Conservation (phyloP, 1,140 invertebrate species). For the Drosophila gunungcola region DNA sequence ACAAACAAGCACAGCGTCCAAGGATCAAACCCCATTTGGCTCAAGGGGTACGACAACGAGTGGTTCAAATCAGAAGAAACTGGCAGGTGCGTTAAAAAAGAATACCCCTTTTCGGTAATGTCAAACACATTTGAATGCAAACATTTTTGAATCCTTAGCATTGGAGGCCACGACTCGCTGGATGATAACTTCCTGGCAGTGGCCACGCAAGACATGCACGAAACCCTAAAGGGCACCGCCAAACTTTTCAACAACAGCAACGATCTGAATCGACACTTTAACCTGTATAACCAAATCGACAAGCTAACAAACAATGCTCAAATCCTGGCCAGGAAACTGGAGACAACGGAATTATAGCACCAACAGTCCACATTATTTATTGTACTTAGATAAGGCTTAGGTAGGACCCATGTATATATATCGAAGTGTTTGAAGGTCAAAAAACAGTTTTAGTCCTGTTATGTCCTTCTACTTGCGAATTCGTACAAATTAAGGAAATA, state of each 20-base stretch:
- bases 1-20: constrained; percentile 97
- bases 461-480: neutral
- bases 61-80: constrained; percentile 96
- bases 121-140: neutral
- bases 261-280: constrained; percentile 88
- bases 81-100: constrained; percentile 86
- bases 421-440: constrained; percentile 3
- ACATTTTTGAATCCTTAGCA: constrained; percentile 23
- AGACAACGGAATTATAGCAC: constrained; percentile 90
- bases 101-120: neutral
- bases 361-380: constrained; percentile 56
- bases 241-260: constrained; percentile 85
- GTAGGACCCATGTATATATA: constrained; percentile 52
- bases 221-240: constrained; percentile 79
- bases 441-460: neutral
- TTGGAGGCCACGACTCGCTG: constrained; percentile 92
- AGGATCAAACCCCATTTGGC: constrained; percentile 97
- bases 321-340: constrained; percentile 90
- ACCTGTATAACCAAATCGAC: constrained; percentile 88
- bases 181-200: constrained; percentile 90
- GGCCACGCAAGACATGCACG: constrained; percentile 70
- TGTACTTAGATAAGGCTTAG: constrained; percentile 21
- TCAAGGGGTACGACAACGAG: constrained; percentile 96
- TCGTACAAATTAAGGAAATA: constrained; percentile 10
- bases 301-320: constrained; percentile 87